Conservation (phyloP, 2,113 vertebrate genomes). For the Centrocercus urophasianus region DNA sequence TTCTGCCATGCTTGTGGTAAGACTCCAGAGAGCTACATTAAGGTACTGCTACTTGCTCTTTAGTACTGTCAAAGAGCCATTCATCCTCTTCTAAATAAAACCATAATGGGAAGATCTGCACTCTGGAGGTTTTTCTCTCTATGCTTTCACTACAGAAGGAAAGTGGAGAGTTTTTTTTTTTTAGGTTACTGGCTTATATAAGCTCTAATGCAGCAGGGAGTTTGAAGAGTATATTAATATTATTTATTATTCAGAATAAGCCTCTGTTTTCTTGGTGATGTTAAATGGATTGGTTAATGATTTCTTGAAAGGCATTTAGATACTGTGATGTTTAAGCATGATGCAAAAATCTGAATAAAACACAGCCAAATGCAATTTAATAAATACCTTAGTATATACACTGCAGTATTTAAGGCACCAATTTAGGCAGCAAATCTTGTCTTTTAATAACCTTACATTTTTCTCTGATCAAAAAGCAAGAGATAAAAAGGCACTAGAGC, state of each 20-base stretch:
- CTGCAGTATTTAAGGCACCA: neutral
- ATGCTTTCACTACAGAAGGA: neutral
- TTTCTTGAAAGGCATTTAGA: conserved; percentile 39
- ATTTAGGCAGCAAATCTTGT: neutral
- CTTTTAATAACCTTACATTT: neutral
- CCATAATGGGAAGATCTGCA: neutral
- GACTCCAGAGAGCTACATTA: neutral
- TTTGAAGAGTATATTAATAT: neutral
- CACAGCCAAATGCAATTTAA: neutral
- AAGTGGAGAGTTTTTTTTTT: neutral
- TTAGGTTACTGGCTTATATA: neutral
- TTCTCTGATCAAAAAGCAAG: neutral
- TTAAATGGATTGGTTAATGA: conserved; percentile 5
- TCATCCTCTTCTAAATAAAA: neutral
- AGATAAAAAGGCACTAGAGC: neutral
- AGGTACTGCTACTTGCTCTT: neutral
- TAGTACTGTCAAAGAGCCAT: neutral
- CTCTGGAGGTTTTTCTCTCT: neutral
- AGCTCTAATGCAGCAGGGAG: neutral
- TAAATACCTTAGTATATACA: neutral
- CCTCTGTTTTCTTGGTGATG: neutral
- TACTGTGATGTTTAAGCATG: neutral
- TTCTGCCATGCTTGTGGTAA: neutral
- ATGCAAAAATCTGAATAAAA: neutral
- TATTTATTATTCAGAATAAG: neutral